Evolutionary conservation across 2,888 invertebrate genomes (phyloP).

Genomic region (Trichacis sp.): DNA sequence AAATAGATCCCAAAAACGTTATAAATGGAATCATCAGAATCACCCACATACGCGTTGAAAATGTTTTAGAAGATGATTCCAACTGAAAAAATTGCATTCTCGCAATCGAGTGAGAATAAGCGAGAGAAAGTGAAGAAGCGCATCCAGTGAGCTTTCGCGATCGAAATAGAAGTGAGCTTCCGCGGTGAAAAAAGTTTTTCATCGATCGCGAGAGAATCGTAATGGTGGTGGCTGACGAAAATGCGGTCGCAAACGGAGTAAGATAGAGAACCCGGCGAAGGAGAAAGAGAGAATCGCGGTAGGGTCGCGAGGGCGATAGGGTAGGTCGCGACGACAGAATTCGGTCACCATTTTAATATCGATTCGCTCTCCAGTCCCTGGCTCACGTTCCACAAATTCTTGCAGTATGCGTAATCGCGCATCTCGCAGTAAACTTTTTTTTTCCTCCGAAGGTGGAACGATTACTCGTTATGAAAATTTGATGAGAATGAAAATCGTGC

Average conservation of each 20-base stretch:
- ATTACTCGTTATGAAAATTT: conserved; percentile 18
- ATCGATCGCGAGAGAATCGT: conserved; percentile 34
- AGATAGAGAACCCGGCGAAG: conserved; percentile 23
- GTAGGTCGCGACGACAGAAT: conserved; percentile 66
- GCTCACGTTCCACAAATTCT: conserved; percentile 32
- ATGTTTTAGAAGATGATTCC: too few relatives aligned
- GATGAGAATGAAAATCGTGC: conserved; percentile 12
- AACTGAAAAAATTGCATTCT: too few relatives aligned
- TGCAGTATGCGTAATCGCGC: conserved; percentile 28
- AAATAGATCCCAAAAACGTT: too few relatives aligned
- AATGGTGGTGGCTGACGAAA: conserved; percentile 34
- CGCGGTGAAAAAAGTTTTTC: conserved; percentile 35
- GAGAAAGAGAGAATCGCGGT: conserved; percentile 36
- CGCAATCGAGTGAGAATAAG: too few relatives aligned
- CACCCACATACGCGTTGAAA: too few relatives aligned
- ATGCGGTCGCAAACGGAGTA: conserved; percentile 39
- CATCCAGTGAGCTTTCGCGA: conserved; percentile 9
- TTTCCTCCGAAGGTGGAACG: conserved; percentile 23
- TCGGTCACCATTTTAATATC: conserved; percentile 69
- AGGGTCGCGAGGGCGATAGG: conserved; percentile 53
- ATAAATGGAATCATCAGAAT: too few relatives aligned
- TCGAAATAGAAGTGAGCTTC: conserved; percentile 20
- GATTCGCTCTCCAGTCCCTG: conserved; percentile 54
- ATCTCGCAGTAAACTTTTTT: conserved; percentile 14
- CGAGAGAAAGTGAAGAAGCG: conserved; percentile 5